phyloP scores from a whole-genome alignment of 2,113 vertebrate genomes.

The Siniperca knerii region DNA sequence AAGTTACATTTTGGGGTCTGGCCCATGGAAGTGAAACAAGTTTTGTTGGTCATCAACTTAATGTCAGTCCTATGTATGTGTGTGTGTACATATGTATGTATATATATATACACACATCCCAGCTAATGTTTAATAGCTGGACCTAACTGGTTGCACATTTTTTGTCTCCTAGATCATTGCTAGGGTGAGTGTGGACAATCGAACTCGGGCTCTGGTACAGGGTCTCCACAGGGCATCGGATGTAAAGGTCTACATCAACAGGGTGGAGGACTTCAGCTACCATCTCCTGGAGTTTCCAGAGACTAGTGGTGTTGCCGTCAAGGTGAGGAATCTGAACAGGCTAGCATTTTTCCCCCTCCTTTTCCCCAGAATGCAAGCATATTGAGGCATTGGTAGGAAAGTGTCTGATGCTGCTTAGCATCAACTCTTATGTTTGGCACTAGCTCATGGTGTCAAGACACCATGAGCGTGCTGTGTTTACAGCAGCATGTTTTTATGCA shows the following conservation, averaged over 20 bases:
- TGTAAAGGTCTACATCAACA: constrained; percentile 90
- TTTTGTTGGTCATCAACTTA: neutral
- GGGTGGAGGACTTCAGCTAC: constrained; percentile 95
- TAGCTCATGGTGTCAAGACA: neutral
- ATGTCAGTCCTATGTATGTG: neutral
- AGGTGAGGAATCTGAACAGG: constrained; percentile 82
- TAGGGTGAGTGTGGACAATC: constrained; percentile 95
- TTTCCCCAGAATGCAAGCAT: neutral
- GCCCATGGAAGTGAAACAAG: neutral
- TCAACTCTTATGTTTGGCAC: neutral
- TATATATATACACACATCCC: too few species aligned
- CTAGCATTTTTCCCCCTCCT: neutral
- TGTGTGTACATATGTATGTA: too few species aligned
- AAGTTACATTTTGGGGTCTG: neutral
- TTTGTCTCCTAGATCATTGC: constrained; percentile 91
- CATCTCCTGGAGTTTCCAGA: constrained; percentile 97
- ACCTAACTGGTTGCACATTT: neutral
- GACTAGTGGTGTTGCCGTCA: constrained; percentile 92
- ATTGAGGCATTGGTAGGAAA: constrained; percentile 3
- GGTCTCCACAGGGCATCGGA: constrained; percentile 91
- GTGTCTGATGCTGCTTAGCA: neutral
- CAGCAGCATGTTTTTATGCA: neutral
- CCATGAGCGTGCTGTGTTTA: neutral
- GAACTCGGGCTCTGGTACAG: constrained; percentile 94
- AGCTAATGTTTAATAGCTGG: neutral